A percentile compares a stretch with the other conserved stretches of the same genome.
Conservation (phyloP, 2,797 vertebrate species). For the Salmo trutta region DNA sequence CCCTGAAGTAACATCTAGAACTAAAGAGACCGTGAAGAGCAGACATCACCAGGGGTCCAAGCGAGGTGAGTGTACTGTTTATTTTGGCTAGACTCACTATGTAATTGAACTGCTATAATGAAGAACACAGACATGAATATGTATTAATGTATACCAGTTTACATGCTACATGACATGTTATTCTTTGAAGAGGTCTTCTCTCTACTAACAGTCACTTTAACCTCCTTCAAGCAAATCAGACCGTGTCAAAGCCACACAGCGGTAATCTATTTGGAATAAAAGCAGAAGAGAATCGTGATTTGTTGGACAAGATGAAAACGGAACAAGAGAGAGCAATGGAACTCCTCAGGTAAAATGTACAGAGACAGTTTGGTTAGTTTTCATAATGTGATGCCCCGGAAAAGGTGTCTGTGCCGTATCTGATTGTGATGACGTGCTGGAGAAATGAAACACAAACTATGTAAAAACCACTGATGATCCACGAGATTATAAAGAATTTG, state of each 20-base stretch:
- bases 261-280: background rate
- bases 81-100: background rate
- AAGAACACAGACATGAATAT: too few species aligned
- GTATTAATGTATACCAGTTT: too few species aligned
- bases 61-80: background rate
- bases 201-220: background rate
- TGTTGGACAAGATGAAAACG: constrained; percentile 35
- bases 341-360: constrained; percentile 54
- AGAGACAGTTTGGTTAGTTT: background rate
- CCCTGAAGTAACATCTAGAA: constrained; percentile 12
- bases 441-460: background rate
- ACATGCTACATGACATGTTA: background rate
- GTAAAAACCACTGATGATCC: background rate
- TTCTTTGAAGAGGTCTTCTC: background rate
- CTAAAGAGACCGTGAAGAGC: background rate
- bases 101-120: too few species aligned
- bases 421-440: background rate
- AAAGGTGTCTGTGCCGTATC: background rate
- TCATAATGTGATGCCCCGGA: too few species aligned
- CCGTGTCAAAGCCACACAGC: constrained; percentile 1
- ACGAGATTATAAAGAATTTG: background rate
- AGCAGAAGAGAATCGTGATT: constrained; percentile 1
- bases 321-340: constrained; percentile 39
- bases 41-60: background rate
- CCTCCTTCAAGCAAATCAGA: constrained; percentile 18